These are phyloP conservation scores for Drosophila borborema DNA, from an alignment of 2,888 invertebrate species.

Conservation along the genomic window DNA sequence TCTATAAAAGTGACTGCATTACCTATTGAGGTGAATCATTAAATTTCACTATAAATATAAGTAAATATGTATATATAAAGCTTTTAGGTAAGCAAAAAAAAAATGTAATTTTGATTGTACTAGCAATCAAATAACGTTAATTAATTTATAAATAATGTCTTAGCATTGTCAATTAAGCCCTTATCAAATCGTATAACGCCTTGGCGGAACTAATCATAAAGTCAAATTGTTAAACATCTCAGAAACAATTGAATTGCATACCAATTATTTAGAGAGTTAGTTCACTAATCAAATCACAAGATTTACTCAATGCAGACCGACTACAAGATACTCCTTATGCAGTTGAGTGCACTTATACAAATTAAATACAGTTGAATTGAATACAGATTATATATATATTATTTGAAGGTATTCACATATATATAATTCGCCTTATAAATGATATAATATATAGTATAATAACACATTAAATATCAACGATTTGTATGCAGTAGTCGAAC, in stretches of 20 bases:
- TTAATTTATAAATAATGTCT: slow-evolving; percentile 31
- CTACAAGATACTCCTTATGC: slow-evolving; percentile 11
- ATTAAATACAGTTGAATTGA: background rate
- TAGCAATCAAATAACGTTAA: background rate
- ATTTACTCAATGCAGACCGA: background rate
- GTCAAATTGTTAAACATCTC: slow-evolving; percentile 30
- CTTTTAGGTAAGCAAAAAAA: no score
- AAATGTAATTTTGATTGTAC: background rate
- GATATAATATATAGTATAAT: background rate
- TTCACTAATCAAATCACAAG: slow-evolving; percentile 10
- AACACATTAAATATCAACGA: slow-evolving; percentile 28
- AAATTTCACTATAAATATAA: background rate
- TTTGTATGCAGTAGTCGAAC: slow-evolving; percentile 66
- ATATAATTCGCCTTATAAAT: background rate
- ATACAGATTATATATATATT: background rate
- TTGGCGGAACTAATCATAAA: slow-evolving; percentile 43
- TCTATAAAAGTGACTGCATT: slow-evolving; percentile 20
- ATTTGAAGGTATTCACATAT: background rate
- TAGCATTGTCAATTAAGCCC: slow-evolving; percentile 15
- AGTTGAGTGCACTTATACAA: background rate
- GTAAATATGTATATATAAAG: background rate
- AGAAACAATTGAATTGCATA: slow-evolving; percentile 57
- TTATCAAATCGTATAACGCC: slow-evolving; percentile 43
- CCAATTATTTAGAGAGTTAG: slow-evolving; percentile 58
- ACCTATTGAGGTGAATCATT: slow-evolving; percentile 13